Base-by-base conservation (phyloP, 2,888 invertebrate genomes). In the Rhynchonema sp. region DNA sequence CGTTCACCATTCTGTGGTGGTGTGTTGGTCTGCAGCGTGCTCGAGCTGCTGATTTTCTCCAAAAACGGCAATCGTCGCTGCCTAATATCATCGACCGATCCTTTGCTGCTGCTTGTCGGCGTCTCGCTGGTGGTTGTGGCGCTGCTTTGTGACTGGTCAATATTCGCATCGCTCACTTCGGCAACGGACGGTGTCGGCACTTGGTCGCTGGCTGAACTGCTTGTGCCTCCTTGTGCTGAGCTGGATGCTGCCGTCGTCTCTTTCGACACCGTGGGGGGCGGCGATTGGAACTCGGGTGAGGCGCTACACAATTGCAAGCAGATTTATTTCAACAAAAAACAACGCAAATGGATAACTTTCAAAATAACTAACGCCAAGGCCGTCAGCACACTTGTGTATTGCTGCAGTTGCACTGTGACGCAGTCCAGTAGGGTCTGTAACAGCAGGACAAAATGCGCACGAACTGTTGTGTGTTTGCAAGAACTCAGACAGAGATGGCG, bases 391-490 rank as follows among this genome's bases (percentile, higher is more conserved):
- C 60, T 62, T 60, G 64, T 72, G 64, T 94, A 96, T 74, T 94
- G 92, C 70, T 87, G 86, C 86, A 96, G 88, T 77, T 96, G 84
- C 57, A 87, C 78, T 62, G 86, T 85, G 1, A 92, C 90, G 53
- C 92, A 89, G 75, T 96, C 94, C 66, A 98, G 75, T 75, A 98
- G 82, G 1, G 87, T 79, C 78, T 88, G 84, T n/a, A n/a, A n/a
- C n/a, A n/a, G n/a, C n/a, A n/a, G n/a, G n/a, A n/a, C n/a, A n/a
- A n/a, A n/a, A n/a, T n/a, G n/a, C n/a, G n/a, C n/a, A n/a, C n/a
- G n/a, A n/a, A n/a, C n/a, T n/a, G n/a, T n/a, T n/a, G n/a, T n/a
- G n/a, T n/a, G n/a, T n/a, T n/a, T n/a, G n/a, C n/a, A n/a, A n/a
- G n/a, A n/a, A n/a, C n/a, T n/a, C n/a, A n/a, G n/a, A n/a, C n/a